These are phyloP conservation scores for Eurystomus glaucurus DNA, from an alignment of 2,797 vertebrate species.

Conservation along the genomic window DNA sequence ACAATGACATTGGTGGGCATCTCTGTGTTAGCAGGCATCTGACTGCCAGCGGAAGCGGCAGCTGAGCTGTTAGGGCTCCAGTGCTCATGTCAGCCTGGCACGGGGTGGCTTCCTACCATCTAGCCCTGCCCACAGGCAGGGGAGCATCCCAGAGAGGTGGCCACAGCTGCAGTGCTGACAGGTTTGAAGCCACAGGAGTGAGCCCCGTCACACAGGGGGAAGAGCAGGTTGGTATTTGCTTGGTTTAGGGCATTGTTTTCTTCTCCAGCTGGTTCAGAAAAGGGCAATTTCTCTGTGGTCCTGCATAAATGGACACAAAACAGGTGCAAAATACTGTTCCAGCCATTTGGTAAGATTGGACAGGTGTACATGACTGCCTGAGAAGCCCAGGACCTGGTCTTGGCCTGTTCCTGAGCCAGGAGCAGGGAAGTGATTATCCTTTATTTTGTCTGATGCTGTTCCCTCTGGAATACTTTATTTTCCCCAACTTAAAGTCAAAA, in stretches of 20 bases:
- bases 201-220: fast-evolving
- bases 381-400: background rate
- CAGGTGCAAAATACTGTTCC: background rate
- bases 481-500: background rate
- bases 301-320: background rate
- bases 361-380: background rate
- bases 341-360: background rate
- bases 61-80: background rate
- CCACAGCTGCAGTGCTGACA: background rate
- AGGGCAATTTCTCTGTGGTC: background rate
- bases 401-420: background rate
- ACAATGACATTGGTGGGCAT: background rate
- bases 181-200: background rate
- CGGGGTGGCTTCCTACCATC: background rate
- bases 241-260: background rate
- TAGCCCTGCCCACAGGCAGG: background rate
- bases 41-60: background rate
- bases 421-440: background rate
- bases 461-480: background rate
- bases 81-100: background rate
- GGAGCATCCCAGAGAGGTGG: background rate
- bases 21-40: background rate
- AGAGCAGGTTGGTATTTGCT: background rate
- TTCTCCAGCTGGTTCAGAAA: background rate
- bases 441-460: background rate